Evolutionary conservation across 2,888 invertebrate species (phyloP), one percentile per base, ranked within the genome.

Genomic region (Heliconius ismenius): DNA sequence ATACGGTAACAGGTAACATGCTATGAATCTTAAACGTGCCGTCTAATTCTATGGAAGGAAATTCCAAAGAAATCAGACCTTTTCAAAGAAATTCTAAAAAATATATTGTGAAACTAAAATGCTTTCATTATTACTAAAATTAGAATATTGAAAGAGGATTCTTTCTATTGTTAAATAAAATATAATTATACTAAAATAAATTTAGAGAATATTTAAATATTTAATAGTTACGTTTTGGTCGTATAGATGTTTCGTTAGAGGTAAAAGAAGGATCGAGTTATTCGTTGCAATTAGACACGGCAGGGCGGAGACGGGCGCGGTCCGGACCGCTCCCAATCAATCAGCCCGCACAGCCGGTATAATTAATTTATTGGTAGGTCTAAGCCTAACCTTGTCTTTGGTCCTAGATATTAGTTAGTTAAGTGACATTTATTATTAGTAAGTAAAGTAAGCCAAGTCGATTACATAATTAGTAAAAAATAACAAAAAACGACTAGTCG

Each of bases 241-340:
- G n/a, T 24, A 28, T 26, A 43, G 64, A n/a, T 28, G 58, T 58
- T 73, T 58, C 64, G 58, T n/a, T 24, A 11, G 60, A 76, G 72
- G 58, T 73, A 65, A 72, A 79, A 80, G 82, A 85, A 84, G 87
- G 84, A 86, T 86, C 87, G 85, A 88, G 88, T 89, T 89, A 89
- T 89, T 86, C 83, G 82, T 81, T 84, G 86, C 87, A 89, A 91
- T 90, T 89, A 87, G 86, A 86, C 82, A 84, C 86, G 87, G 86
- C 82, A 85, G 87, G 86, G 84, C 87, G 86, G 86, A 80, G 79
- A 74, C 74, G 76, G 76, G 85, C 84, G 85, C 84, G 85, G 83
- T 83, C 81, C 79, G 75, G 83, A 80, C 81, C 80, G 77, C 78
- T 76, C 81, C 82, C 85, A 87, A 90, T 90, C 89, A 90, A 90